Base-by-base conservation (phyloP, 2,888 invertebrate genomes). In the Malachius bipustulatus region DNA sequence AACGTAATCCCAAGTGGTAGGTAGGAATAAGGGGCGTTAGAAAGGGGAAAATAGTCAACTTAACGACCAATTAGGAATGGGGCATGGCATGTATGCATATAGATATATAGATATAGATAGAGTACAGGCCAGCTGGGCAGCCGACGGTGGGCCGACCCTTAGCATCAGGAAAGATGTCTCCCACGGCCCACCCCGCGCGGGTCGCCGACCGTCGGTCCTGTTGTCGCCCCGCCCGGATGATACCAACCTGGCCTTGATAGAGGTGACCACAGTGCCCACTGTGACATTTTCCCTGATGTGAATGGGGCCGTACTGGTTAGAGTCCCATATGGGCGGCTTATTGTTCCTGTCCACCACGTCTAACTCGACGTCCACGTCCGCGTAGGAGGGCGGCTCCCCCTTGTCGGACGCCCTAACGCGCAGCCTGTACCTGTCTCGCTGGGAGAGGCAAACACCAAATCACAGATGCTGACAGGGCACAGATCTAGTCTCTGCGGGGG, bases 211-310 rank as follows among this genome's bases (percentile, higher is more conserved):
- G 29, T 30, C 30, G 63, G 49, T 64, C 4, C 13, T 34, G 30
- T 36, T 35, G 32, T 31, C 62, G 63, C 63, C 47, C n/a, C n/a
- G n/a, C n/a, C n/a, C n/a, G n/a, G 48, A 43, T 58, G 66, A 82
- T 84, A 83, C 83, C 82, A 83, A 84, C 90, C 90, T 89, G 77
- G 91, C 91, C 82, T 90, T 90, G 73, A 91, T 84, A 74, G 88
- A 83, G 75, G 89, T 89, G 78, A 91, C 89, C 80, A 87, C 84
- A 73, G 89, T 89, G 80, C 91, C 90, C 78, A 91, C 88, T 80
- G 89, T 89, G 79, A 90, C 88, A 84, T 91, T 91, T 83, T 93
- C 91, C 78, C 82, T 84, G 79, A 91, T 87, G 82, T 84, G 83
- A 76, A 88, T 88, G 75, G 90, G 90, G 75, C 91, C 89, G 78